Conservation (phyloP, 2,113 vertebrate species). For the Platysternon megacephalum region DNA sequence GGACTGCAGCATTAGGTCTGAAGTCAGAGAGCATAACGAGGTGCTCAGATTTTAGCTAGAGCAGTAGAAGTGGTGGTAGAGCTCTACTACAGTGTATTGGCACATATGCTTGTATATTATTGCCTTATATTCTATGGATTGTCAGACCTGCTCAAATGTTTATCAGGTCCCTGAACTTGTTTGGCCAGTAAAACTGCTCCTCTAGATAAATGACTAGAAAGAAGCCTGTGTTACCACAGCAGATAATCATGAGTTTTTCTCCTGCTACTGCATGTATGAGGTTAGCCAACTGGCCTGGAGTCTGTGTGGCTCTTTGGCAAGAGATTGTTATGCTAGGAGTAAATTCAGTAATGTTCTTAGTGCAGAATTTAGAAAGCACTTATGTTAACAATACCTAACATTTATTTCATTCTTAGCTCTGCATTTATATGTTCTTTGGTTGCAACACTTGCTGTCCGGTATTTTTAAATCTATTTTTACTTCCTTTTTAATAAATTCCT, state of each 20-base stretch:
- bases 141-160: neutral
- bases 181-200: neutral
- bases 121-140: neutral
- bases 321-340: neutral
- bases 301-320: neutral
- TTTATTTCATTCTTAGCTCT: neutral
- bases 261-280: neutral
- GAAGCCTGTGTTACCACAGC: neutral
- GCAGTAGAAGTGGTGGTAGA: accelerated
- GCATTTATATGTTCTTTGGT: neutral
- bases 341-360: neutral
- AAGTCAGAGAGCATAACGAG: neutral
- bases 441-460: neutral
- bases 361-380: neutral
- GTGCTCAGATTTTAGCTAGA: accelerated
- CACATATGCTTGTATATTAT: neutral
- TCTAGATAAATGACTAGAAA: neutral
- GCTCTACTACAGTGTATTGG: accelerated
- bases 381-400: neutral
- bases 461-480: neutral
- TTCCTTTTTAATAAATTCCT: neutral
- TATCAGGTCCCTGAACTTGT: neutral
- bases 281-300: neutral
- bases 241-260: neutral
- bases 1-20: neutral